Evolutionary conservation across 2,888 invertebrate genomes (phyloP).

Genomic region (Lamellibrachia satsuma): DNA sequence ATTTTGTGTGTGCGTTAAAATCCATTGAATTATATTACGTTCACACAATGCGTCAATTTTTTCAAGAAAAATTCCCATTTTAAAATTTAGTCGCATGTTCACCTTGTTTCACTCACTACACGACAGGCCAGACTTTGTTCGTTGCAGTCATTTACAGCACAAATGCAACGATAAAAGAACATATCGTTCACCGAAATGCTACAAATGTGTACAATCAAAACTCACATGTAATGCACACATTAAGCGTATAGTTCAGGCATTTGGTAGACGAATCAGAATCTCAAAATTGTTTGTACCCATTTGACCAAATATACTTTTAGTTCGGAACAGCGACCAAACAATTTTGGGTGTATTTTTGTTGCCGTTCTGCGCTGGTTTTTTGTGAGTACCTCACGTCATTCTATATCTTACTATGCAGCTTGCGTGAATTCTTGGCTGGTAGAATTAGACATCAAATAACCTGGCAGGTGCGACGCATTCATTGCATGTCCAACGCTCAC

Average conservation of each 20-base stretch:
- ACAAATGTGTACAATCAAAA: no score
- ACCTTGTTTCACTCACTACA: no score
- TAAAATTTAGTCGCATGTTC: no score
- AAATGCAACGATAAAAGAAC: no score
- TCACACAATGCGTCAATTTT: no score
- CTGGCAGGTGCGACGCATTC: background rate
- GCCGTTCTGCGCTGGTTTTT: background rate
- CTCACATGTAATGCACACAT: no score
- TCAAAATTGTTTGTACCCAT: background rate
- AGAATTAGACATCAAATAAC: background rate
- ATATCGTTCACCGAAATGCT: no score
- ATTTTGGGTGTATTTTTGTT: background rate
- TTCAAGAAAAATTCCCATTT: no score
- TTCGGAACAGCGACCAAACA: background rate
- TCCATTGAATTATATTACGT: no score
- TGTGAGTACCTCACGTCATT: background rate
- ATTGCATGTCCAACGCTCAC: background rate
- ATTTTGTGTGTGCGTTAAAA: no score
- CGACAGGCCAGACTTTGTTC: no score
- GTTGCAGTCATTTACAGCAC: no score
- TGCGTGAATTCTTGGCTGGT: background rate
- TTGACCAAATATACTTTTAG: background rate
- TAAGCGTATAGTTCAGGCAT: background rate
- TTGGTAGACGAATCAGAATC: background rate
- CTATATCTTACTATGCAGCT: background rate